Percentiles rank a stretch among this genome's conserved stretches.
phyloP scores from a whole-genome alignment of 1,140 invertebrate species.

The Trypoxylus dichotomus region DNA sequence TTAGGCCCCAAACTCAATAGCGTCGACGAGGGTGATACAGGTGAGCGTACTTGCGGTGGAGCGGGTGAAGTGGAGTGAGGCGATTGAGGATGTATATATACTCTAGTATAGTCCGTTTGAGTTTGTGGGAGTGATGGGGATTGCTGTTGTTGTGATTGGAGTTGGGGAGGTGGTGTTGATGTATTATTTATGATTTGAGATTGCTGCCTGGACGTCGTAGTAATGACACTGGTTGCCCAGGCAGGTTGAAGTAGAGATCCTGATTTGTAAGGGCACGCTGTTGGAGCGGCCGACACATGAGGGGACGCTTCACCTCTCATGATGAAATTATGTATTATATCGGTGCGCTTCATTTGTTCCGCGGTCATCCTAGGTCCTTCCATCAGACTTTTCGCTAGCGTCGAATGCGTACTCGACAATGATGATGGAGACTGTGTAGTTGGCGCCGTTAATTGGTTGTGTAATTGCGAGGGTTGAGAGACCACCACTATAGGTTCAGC shows the following conservation, averaged over 20 bases:
- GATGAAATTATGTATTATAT: conserved; percentile 87
- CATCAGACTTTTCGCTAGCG: conserved; percentile 83
- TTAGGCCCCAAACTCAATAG: conserved; percentile 53
- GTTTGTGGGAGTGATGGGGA: conserved; percentile 38
- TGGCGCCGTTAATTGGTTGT: conserved; percentile 37
- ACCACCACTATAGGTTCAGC: conserved; percentile 63
- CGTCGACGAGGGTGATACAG: conserved; percentile 54
- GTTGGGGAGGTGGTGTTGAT: conserved; percentile 36
- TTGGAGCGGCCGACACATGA: conserved; percentile 44
- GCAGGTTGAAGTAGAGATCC: conserved; percentile 46
- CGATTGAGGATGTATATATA: conserved; percentile 55
- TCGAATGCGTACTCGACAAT: conserved; percentile 82
- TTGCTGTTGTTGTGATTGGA: conserved; percentile 27
- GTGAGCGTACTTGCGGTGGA: conserved; percentile 51
- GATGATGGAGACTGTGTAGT: conserved; percentile 48
- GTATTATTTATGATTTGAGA: conserved; percentile 28
- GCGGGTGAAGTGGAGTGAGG: conserved; percentile 59
- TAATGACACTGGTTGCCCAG: conserved; percentile 54
- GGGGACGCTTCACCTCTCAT: conserved; percentile 67
- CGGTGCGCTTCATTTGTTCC: conserved; percentile 84
- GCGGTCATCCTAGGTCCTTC: conserved; percentile 85
- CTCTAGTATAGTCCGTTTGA: conserved; percentile 47
- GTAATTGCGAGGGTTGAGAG: conserved; percentile 52
- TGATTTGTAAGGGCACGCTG: conserved; percentile 51
- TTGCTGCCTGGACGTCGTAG: conserved; percentile 50